Evolutionary conservation across 2,797 vertebrate genomes (phyloP).

Genomic region (Melanotaenia nigrans): DNA sequence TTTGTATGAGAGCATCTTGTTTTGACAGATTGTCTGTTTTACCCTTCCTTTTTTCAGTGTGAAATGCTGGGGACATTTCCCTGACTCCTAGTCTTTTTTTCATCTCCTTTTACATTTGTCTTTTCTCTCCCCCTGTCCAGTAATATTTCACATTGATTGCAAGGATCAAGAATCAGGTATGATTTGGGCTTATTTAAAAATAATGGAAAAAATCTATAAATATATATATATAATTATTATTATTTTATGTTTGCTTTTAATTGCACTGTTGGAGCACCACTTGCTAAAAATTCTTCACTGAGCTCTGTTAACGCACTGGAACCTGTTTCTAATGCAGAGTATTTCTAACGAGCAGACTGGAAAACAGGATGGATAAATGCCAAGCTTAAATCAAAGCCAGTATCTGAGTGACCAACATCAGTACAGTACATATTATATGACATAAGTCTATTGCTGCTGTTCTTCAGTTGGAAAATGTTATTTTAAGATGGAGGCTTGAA

Average conservation of each 20-base stretch:
- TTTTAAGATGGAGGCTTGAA: no score
- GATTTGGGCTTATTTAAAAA: not conserved
- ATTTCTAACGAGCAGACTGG: not conserved
- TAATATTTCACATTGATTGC: constrained; percentile 4
- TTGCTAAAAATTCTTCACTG: not conserved
- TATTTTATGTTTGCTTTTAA: not conserved
- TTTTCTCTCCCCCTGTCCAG: not conserved
- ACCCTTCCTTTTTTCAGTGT: constrained; percentile 33
- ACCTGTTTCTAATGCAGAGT: not conserved
- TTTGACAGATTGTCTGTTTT: constrained; percentile 70
- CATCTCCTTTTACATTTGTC: not conserved
- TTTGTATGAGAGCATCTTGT: constrained; percentile 65
- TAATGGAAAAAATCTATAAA: not conserved
- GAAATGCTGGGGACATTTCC: constrained; percentile 43
- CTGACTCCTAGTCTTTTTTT: not conserved
- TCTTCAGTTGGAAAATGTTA: not conserved
- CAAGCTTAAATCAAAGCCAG: not conserved
- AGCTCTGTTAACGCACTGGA: not conserved
- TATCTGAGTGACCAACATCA: no score
- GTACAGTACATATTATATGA: no score
- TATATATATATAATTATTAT: no score
- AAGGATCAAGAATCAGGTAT: not conserved
- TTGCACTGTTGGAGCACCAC: not conserved
- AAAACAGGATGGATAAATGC: not conserved
- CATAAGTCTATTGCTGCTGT: not conserved